Percentiles rank a stretch among this genome's conserved stretches.
Evolutionary conservation across 2,797 vertebrate species (phyloP).

Genomic region (Valencia hispanica): DNA sequence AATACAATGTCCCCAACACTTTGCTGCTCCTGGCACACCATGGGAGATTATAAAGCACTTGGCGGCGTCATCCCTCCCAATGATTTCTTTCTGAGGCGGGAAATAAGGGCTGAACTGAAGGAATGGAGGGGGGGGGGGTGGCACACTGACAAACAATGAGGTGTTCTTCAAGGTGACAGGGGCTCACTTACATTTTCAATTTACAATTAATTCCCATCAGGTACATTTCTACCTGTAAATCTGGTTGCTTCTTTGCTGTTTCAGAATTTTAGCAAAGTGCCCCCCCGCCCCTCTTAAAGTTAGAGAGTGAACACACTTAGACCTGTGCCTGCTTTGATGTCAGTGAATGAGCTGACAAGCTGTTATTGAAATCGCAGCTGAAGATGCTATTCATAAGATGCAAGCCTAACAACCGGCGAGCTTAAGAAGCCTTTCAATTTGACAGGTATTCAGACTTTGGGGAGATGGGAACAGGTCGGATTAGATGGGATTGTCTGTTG

Average conservation of each 20-base stretch:
- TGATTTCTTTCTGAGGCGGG: slow-evolving; percentile 63
- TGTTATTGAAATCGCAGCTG: slow-evolving; percentile 49
- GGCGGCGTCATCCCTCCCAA: slow-evolving; percentile 60
- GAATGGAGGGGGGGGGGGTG: background rate
- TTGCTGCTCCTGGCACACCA: slow-evolving; percentile 59
- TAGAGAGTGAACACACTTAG: slow-evolving; percentile 10
- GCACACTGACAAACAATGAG: slow-evolving; percentile 35
- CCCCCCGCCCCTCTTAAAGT: background rate
- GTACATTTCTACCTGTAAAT: background rate
- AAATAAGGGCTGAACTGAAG: slow-evolving; percentile 45
- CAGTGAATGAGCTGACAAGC: slow-evolving; percentile 30
- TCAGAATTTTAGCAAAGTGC: background rate
- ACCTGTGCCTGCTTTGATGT: slow-evolving; percentile 21
- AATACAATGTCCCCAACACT: slow-evolving; percentile 74
- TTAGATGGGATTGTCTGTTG: slow-evolving; percentile 76
- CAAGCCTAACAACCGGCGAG: slow-evolving; percentile 59
- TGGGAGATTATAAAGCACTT: slow-evolving; percentile 72
- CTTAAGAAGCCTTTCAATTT: slow-evolving; percentile 59
- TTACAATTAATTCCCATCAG: slow-evolving; percentile 23
- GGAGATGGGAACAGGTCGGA: slow-evolving; percentile 71
- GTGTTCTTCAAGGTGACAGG: slow-evolving; percentile 19
- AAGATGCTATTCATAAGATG: slow-evolving; percentile 58
- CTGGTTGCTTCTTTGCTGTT: slow-evolving; percentile 11
- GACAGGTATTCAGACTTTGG: slow-evolving; percentile 69
- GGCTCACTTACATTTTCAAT: slow-evolving; percentile 31